Evolutionary conservation across 2,797 vertebrate species (phyloP).

Genomic region (Eleutherodactylus coqui): DNA sequence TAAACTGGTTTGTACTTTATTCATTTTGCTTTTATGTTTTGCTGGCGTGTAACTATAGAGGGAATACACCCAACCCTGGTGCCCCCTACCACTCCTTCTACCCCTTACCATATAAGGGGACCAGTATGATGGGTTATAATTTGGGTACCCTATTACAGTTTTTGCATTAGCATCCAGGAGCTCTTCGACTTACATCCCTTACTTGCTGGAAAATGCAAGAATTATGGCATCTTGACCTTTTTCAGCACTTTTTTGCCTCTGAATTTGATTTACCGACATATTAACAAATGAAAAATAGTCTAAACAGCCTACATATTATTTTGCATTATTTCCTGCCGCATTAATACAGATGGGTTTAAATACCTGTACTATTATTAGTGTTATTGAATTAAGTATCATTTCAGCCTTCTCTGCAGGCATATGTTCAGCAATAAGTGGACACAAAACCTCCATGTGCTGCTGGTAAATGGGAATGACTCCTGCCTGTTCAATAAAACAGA

Average conservation of each 20-base stretch:
- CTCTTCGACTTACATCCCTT: neutral
- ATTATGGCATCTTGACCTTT: neutral
- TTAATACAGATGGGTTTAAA: neutral
- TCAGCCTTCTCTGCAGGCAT: constrained; percentile 26
- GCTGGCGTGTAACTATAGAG: too few relatives aligned
- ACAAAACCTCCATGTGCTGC: constrained; percentile 3
- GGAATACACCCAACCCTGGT: too few relatives aligned
- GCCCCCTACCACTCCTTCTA: too few relatives aligned
- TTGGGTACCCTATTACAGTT: neutral
- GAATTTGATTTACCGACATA: neutral
- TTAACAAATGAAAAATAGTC: neutral
- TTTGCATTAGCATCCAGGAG: neutral
- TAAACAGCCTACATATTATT: neutral
- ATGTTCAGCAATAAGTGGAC: neutral
- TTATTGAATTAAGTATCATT: constrained; percentile 31
- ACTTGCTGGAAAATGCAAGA: neutral
- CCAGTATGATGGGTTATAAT: too few relatives aligned
- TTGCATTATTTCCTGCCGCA: neutral
- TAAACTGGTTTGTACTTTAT: too few relatives aligned
- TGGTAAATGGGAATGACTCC: constrained; percentile 23
- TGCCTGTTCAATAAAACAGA: constrained; percentile 49
- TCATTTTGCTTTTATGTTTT: too few relatives aligned
- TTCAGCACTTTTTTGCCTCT: neutral
- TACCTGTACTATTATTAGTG: neutral
- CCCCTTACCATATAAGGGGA: too few relatives aligned